These are phyloP conservation scores for Ornithoptera alexandrae DNA, from an alignment of 2,888 invertebrate genomes.

Conservation along the genomic window DNA sequence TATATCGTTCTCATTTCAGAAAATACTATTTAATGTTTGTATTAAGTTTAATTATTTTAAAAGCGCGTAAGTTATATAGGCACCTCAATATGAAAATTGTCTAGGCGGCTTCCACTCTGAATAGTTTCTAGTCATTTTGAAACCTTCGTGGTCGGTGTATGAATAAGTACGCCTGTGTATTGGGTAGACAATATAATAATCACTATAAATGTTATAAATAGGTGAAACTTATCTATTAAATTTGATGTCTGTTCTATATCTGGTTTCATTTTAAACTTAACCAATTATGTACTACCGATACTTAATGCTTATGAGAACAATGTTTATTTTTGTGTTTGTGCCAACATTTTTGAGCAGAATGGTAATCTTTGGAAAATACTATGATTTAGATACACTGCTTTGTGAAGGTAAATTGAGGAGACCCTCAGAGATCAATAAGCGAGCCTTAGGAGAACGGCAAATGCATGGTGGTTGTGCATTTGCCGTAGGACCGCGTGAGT, in stretches of 20 bases:
- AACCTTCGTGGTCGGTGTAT: slow-evolving; percentile 69
- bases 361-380: no score
- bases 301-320: neutral
- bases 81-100: slow-evolving; percentile 29
- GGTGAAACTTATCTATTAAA: slow-evolving; percentile 79
- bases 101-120: slow-evolving; percentile 67
- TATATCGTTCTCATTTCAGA: neutral
- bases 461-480: no score
- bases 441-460: no score
- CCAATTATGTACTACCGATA: neutral
- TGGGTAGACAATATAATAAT: slow-evolving; percentile 77
- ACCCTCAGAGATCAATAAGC: no score
- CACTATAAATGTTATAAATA: slow-evolving; percentile 77
- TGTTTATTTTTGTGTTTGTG: no score
- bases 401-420: no score
- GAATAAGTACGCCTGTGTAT: slow-evolving; percentile 69
- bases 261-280: slow-evolving; percentile 52
- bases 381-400: no score
- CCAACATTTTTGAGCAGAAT: no score
- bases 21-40: neutral
- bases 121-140: slow-evolving; percentile 76
- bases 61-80: neutral
- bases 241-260: slow-evolving; percentile 77
- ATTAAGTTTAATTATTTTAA: neutral
- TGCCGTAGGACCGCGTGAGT: no score